Conservation (phyloP, 2,797 vertebrate genomes). For the Enteromius trimaculatus region DNA sequence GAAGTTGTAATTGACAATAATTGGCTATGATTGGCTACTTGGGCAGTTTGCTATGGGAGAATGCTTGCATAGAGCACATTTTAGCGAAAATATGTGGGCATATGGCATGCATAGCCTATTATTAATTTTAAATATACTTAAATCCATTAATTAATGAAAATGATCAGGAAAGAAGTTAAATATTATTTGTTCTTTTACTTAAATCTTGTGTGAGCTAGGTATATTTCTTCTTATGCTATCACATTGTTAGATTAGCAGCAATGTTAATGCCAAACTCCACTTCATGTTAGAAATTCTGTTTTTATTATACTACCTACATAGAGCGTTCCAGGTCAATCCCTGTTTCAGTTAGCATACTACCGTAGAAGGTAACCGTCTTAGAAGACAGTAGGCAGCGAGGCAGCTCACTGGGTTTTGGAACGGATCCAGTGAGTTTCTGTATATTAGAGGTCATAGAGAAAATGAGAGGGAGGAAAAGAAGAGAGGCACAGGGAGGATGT, state of each 20-base stretch:
- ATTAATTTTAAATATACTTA: not conserved
- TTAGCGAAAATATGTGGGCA: not conserved
- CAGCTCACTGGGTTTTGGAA: slow-evolving; percentile 15
- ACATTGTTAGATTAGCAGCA: not conserved
- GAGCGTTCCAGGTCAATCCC: not conserved
- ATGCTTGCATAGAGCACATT: not conserved
- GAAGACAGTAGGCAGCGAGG: not conserved
- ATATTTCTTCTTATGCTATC: not conserved
- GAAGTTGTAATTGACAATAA: not conserved
- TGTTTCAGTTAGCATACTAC: not conserved
- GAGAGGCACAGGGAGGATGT: slow-evolving; percentile 11
- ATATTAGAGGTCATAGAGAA: not conserved
- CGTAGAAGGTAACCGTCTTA: not conserved
- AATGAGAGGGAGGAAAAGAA: not conserved
- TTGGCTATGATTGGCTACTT: not conserved
- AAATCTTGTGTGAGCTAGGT: not conserved
- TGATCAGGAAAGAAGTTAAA: not conserved
- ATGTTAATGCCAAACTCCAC: not conserved
- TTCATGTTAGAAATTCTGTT: not conserved
- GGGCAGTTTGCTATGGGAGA: not conserved
- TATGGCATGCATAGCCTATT: not conserved
- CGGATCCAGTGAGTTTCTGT: slow-evolving; percentile 14
- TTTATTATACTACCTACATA: not conserved
- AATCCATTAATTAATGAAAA: not conserved
- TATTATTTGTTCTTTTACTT: too few species aligned